Percentiles rank a stretch among this genome's conserved stretches.
Evolutionary conservation across 2,888 invertebrate genomes (phyloP).

Genomic region (Athalia rosae): DNA sequence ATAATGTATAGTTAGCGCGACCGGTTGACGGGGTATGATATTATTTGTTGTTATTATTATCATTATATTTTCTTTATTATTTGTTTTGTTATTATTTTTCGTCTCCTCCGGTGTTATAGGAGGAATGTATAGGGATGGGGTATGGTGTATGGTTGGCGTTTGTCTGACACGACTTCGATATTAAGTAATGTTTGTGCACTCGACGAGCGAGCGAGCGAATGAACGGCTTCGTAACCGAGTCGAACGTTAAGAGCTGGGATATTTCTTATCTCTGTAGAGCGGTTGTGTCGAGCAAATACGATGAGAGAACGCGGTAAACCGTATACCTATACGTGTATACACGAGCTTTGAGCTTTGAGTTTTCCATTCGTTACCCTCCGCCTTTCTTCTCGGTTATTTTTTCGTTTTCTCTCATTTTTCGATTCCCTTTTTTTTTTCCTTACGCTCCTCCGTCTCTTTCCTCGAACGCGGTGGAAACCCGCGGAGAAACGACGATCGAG

Average conservation of each 20-base stretch:
- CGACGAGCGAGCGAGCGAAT: conserved; percentile 53
- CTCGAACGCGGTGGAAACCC: no score
- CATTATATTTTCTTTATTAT: no score
- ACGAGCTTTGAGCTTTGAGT: no score
- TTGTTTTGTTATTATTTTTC: no score
- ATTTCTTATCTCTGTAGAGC: conserved; percentile 62
- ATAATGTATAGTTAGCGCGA: conserved; percentile 23
- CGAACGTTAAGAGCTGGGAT: conserved; percentile 41
- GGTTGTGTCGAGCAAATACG: conserved; percentile 62
- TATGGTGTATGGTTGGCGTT: conserved; percentile 48
- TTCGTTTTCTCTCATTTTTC: no score
- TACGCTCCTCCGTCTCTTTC: no score
- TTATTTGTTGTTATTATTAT: no score
- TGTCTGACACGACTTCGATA: conserved; percentile 64
- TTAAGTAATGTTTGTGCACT: conserved; percentile 69
- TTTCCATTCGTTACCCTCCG: no score
- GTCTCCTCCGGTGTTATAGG: conserved; percentile 17
- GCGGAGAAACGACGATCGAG: neutral
- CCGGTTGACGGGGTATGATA: neutral
- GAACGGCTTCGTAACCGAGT: conserved; percentile 46
- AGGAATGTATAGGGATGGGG: conserved; percentile 49
- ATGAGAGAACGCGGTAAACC: neutral
- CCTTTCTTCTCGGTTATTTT: no score
- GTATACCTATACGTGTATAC: no score
- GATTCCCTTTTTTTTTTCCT: no score